Conservation (phyloP, 2,888 invertebrate species). For the Pristionchus japonicus region DNA sequence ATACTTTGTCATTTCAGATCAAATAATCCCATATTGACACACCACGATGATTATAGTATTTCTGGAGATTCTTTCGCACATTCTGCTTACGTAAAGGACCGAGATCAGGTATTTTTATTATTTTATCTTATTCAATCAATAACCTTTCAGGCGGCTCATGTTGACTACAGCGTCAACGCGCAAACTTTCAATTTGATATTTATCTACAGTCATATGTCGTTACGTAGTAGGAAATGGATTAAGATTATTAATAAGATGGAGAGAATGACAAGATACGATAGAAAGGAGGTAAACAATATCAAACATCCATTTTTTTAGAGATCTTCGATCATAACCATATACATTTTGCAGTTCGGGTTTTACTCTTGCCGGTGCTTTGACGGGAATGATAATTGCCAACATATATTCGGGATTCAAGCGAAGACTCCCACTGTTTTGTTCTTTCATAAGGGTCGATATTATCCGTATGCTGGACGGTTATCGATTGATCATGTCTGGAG, state of each 20-base stretch:
- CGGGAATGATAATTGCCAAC: not conserved
- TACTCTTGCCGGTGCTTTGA: constrained; percentile 20
- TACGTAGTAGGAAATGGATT: constrained; percentile 3
- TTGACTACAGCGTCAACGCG: not conserved
- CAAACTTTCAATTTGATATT: constrained; percentile 10
- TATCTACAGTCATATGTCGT: not conserved
- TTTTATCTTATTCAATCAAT: not conserved
- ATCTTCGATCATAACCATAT: not conserved
- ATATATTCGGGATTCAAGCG: not conserved
- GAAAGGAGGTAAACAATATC: not conserved
- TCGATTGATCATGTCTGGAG: not conserved
- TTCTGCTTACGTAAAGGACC: not conserved
- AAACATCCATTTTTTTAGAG: not conserved
- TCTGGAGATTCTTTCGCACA: not conserved
- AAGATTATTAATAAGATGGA: constrained; percentile 4
- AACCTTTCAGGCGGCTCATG: not conserved
- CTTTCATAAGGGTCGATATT: not conserved
- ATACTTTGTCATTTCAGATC: not conserved
- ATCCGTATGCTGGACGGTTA: not conserved
- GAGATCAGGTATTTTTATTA: not conserved
- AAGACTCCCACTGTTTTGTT: constrained; percentile 2
- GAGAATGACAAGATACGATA: not conserved
- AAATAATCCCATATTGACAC: not conserved
- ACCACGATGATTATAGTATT: not conserved
- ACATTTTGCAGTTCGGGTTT: not conserved